Conservation (phyloP, 2,113 vertebrate species). For the Pavo muticus region DNA sequence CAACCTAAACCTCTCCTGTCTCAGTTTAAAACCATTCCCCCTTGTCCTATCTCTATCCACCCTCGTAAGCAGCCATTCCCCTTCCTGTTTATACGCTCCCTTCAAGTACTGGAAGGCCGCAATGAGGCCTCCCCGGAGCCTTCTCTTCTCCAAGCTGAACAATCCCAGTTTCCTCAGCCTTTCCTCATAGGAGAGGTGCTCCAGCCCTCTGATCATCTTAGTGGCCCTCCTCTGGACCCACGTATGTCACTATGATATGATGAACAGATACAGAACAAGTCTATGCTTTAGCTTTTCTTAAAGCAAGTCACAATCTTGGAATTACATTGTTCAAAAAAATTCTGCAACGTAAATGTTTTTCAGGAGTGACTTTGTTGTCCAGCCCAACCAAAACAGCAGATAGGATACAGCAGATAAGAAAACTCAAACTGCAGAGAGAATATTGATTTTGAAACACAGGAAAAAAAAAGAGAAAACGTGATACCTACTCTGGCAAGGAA, state of each 20-base stretch:
- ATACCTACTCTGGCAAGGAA: neutral
- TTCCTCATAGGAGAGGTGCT: no score
- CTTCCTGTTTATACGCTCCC: no score
- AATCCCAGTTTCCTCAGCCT: no score
- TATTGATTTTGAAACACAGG: slow-evolving; percentile 47
- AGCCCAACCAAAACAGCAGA: neutral
- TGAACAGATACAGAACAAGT: neutral
- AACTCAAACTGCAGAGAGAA: slow-evolving; percentile 2
- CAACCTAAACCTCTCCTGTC: no score
- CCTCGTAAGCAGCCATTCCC: no score
- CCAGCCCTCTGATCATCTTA: no score
- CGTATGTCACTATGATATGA: neutral
- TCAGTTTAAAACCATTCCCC: no score
- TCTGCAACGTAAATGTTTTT: neutral
- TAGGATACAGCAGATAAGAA: slow-evolving; percentile 28
- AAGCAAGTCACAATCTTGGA: neutral
- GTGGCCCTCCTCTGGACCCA: no score
- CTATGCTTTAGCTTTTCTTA: neutral
- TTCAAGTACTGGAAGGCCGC: no score
- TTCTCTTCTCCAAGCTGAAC: no score
- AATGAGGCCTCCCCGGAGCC: no score
- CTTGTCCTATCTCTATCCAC: no score
- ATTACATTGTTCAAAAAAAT: neutral
- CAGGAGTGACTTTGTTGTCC: neutral
- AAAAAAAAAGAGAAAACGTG: slow-evolving; percentile 20